These are phyloP conservation scores for Antrozous pallidus DNA, from an alignment of 2,797 vertebrate genomes.

Conservation along the genomic window DNA sequence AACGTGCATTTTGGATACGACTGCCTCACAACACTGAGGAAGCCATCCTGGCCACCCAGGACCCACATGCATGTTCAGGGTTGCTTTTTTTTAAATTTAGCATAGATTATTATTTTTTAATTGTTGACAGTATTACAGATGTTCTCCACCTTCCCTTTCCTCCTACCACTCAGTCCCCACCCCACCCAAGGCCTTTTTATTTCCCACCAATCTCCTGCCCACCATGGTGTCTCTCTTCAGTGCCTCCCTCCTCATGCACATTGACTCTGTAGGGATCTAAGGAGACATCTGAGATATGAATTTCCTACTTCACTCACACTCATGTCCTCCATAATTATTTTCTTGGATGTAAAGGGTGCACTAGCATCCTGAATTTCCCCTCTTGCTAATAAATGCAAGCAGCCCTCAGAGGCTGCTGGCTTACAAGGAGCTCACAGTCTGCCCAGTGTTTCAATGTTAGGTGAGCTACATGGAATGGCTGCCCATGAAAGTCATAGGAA, in stretches of 20 bases:
- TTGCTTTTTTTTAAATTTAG: background rate
- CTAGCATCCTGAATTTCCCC: background rate
- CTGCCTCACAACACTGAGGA: background rate
- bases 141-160: background rate
- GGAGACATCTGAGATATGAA: background rate
- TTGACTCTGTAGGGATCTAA: background rate
- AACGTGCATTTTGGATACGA: background rate
- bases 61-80: background rate
- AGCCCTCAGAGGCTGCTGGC: background rate
- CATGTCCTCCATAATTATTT: background rate
- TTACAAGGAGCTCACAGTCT: background rate
- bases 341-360: background rate
- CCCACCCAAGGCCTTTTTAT: background rate
- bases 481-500: background rate
- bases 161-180: background rate
- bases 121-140: background rate
- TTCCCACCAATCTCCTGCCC: background rate
- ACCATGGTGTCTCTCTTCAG: background rate
- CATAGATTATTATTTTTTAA: background rate
- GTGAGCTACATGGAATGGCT: background rate
- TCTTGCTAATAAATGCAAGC: background rate
- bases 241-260: fast-evolving
- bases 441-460: background rate
- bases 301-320: background rate
- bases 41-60: background rate